Evolutionary conservation across 2,113 vertebrate species (phyloP), one percentile per base, ranked within the genome.

Genomic region (Aviceda subcristata): DNA sequence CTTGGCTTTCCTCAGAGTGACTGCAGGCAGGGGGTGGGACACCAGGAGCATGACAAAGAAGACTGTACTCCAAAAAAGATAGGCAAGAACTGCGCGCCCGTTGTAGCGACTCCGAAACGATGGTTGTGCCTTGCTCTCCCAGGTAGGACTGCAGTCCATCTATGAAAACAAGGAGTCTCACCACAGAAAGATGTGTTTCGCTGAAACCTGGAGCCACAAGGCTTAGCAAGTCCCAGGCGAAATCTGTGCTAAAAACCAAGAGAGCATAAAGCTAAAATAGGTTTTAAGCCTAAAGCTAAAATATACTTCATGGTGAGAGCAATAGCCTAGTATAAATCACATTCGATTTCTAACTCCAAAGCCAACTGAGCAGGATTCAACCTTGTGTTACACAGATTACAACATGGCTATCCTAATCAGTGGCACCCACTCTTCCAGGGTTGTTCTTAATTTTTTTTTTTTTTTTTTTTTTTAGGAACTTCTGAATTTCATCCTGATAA

Each of bases 51-150:
- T 26, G 29, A 39, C 50, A 12, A 51, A 62, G 62, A 82, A 9
- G 6, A 22, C 12, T 79, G 23, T 53, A 22, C 9, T 11, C 36
- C 26, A 34, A 38, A 72, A 71, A 23, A 86, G 27, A 53, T 5
- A 26, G 39, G 8, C 4, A 11, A 60, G 39, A 91, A 39, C 41
- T 7, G 11, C 1, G 2, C 3, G 2, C 3, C 14, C 26, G 50
- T 9, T 6, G 1, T 10, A 43, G 12, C 41, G 29, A 23, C 16
- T 10, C 60, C 48, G 45, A 69, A 81, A n/a, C 0, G 1, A 57
- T 27, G 1, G 32, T 16, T 84, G 66, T 78, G 38, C 30, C 23
- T 53, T 59, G 21, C 30, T 74, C 9, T 89, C 21, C 15, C 59
- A 36, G 22, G 22, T 3, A 41, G n/a, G 34, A 60, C 29, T 38